phyloP scores from a whole-genome alignment of 2,888 invertebrate species.

The Drosophila multiciliata region DNA sequence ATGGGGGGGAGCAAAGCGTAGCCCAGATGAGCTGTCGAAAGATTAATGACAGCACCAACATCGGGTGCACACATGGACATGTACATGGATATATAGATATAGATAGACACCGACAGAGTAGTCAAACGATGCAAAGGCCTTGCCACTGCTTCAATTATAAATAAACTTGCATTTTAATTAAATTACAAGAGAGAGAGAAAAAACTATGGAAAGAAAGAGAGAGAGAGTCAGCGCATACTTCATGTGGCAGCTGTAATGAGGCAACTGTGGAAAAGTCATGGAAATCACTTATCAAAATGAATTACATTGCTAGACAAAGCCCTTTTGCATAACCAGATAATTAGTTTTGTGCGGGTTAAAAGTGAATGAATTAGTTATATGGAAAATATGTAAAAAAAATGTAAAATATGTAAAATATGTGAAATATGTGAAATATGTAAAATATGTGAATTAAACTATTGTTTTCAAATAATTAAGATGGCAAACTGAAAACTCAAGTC shows the following conservation, averaged over 20 bases:
- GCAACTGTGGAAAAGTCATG: conserved; percentile 23
- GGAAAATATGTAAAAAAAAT: too few relatives aligned
- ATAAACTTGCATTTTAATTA: conserved; percentile 79
- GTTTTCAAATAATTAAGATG: not conserved
- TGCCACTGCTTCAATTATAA: conserved; percentile 64
- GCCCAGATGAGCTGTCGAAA: conserved; percentile 58
- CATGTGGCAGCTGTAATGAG: conserved; percentile 40
- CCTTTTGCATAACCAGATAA: conserved; percentile 20
- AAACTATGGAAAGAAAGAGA: not conserved
- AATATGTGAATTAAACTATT: not conserved
- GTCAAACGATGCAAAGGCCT: conserved; percentile 32
- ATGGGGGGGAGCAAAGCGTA: conserved; percentile 10
- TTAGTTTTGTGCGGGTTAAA: conserved; percentile 10
- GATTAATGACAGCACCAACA: conserved; percentile 73
- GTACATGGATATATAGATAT: conserved; percentile 39
- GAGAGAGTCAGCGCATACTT: conserved; percentile 1
- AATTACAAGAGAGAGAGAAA: conserved; percentile 37
- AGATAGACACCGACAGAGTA: conserved; percentile 9
- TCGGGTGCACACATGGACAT: conserved; percentile 60
- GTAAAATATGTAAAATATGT: not conserved
- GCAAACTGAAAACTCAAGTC: not conserved
- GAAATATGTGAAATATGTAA: not conserved
- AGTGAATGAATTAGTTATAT: not conserved
- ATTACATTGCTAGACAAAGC: conserved; percentile 28
- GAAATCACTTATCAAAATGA: conserved; percentile 46